Evolutionary conservation across 2,888 invertebrate species (phyloP), one percentile per base, ranked within the genome.

Genomic region (Timema cristinae): DNA sequence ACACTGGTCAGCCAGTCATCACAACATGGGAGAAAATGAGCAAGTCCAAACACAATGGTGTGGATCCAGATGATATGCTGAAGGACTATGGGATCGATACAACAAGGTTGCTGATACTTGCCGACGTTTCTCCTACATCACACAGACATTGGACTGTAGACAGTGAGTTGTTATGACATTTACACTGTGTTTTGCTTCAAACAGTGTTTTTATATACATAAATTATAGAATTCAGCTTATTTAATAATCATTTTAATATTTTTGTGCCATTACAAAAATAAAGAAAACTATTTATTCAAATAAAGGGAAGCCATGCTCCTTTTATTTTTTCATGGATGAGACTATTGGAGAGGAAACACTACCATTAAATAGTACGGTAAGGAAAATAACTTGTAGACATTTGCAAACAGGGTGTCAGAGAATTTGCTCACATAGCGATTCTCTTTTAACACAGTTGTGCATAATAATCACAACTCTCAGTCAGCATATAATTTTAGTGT

Each of bases 1-100:
- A 77, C 5, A 91, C 91, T 2, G 89, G 90, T 49, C 86, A 89
- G 76, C 83, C 87, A 9, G 90, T 98, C 0, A 82, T 86, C 11
- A 86, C 89, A 74, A 84, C 88, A 50, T 98, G 95, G 95, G 98
- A 99, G 81, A 99, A 99, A 86, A 99, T 99, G 99, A 97, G 97
- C 78, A 99, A 99, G 84, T 98, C 98, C 0, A 99, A 98, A 82
- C 85, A 90, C 77, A 99, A 99, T 84, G 99, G 99, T 0, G 92
- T 95, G n/a, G 94, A 95, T 83, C 98, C 98, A 11, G 86, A 89
- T 77, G 89, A 90, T 70, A 87, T 98, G 80, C 86, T 98, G 71
- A 80, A 85, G 1, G 85, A 89, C 75, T 93, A 93, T 83, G 97
- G 98, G 2, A 88, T 91, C 74, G 98, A 99, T 81, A 91, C 95